Base-by-base conservation (phyloP, 2,797 vertebrate genomes). In the Pseudotriccus pelzelni region DNA sequence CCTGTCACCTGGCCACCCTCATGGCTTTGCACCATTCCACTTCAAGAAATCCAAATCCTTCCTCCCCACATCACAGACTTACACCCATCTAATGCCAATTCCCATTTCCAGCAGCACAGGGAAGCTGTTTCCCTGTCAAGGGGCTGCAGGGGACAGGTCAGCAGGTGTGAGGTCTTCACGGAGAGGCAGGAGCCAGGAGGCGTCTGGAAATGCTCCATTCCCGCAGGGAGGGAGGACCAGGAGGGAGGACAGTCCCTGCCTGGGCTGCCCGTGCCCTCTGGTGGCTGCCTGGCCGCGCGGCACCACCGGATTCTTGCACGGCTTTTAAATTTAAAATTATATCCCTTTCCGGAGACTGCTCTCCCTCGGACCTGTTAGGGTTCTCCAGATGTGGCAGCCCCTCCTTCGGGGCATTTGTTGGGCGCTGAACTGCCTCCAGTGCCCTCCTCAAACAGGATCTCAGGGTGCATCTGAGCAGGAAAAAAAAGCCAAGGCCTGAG, bases 231-330 rank as follows among this genome's bases (percentile, higher is more conserved):
- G 41, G 60, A 63, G 20, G 28, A 43, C 12, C 28, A 63, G 21
- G 6, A 41, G 10, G 10, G 27, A 47, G 41, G 18, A 16, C 22
- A 30, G 22, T 1, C 32, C n/a, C 16, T 60, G 52, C 83, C 81
- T 59, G 69, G 50, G 53, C 70, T 72, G 36, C 13, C 59, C 44
- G 39, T 62, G 95, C 95, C 96, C 90, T 92, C 96, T 94, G 11
- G 80, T 55, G 95, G 94, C 84, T 84, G 66, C 34, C 53, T n/a
- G 58, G 0, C 56, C 8, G 4, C 7, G 24, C 67, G 66, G 75
- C 91, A 69, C 32, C 5, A 28, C 13, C 60, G 8, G 14, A 34
- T n/a, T 36, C 28, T 3, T 9, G 7, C 0, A 1, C 2, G 14
- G 13, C 13, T 41, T 67, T 37, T 28, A 3, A 12, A 53, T 0